phyloP scores from a whole-genome alignment of 2,888 invertebrate species.

The Imbricaverruca yamaguchii region DNA sequence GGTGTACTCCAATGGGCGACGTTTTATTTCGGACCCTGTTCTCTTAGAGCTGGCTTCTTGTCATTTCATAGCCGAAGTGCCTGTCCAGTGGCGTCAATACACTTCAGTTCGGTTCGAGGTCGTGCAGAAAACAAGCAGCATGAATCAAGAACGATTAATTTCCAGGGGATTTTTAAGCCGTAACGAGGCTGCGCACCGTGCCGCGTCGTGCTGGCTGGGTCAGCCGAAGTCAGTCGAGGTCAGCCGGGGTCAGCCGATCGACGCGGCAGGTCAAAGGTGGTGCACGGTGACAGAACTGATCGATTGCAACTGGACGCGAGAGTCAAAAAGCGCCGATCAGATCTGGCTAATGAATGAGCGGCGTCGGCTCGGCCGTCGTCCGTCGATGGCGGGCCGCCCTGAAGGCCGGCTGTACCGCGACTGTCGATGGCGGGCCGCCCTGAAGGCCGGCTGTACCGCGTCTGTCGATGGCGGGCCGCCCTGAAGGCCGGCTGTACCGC shows the following conservation, averaged over 20 bases:
- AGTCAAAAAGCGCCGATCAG: background rate
- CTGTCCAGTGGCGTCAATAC: no score
- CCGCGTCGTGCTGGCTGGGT: background rate
- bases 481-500: no score
- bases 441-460: no score
- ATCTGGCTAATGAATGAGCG: background rate
- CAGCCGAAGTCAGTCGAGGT: background rate
- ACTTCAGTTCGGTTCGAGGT: background rate
- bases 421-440: no score
- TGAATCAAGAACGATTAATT: background rate
- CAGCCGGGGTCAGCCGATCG: background rate
- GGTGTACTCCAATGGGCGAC: no score
- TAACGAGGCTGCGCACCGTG: background rate
- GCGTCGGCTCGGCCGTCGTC: background rate
- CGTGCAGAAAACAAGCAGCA: background rate
- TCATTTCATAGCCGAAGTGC: no score
- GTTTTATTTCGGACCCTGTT: no score
- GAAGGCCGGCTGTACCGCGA: no score
- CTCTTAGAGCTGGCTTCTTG: no score
- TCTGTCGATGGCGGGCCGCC: no score
- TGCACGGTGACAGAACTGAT: background rate
- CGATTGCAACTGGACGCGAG: background rate
- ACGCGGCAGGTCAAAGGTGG: background rate
- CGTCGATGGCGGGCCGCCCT: no score
- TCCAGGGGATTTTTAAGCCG: background rate